Evolutionary conservation across 1,140 invertebrate species (phyloP), one percentile per base, ranked within the genome.

Genomic region (Reticulitermes speratus): DNA sequence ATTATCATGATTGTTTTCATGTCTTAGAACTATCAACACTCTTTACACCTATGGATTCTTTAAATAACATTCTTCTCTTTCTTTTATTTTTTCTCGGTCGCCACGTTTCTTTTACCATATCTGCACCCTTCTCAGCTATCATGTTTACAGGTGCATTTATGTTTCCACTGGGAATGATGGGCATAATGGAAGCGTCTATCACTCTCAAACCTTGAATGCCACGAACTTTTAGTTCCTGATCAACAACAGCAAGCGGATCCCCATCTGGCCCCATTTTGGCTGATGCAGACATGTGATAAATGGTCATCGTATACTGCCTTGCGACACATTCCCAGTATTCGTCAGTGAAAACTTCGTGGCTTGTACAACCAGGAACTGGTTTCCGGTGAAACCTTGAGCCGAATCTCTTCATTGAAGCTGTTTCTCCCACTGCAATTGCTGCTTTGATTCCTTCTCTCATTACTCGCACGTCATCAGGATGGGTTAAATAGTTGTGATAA

Each of bases 111-210:
- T 97, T 97, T 14, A 98, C 95, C 89, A 98, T 89, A 91, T 98
- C 97, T 0, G 97, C 94, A 0, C 95, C 97, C 90, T 97, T 98
- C 89, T 99, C 97, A 0, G 92, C 97, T n/a, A 99, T 97, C 97
- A 98, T 98, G 19, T 98, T 96, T 0, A 95, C 94, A 0, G 96
- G 96, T 0, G 96, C 96, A 88, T 97, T 97, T 30, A 97, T 97
- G 88, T 97, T 97, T 0, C 96, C 97, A 89, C 94, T 96, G 0
- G 96, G 95, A 3, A 97, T 95, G 0, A 94, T 93, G 0, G 96
- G 96, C 95, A 97, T 96, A 75, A 97, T 95, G 30, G 95, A 96
- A 0, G 96, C 96, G 88, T 97, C 96, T 85, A 96, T 95, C 0
- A 96, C 96, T 85, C 97, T 91, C 25, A 97, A 89, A 0, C 96